phyloP scores from a whole-genome alignment of 2,113 vertebrate genomes.

The Dipodomys ordii region DNA sequence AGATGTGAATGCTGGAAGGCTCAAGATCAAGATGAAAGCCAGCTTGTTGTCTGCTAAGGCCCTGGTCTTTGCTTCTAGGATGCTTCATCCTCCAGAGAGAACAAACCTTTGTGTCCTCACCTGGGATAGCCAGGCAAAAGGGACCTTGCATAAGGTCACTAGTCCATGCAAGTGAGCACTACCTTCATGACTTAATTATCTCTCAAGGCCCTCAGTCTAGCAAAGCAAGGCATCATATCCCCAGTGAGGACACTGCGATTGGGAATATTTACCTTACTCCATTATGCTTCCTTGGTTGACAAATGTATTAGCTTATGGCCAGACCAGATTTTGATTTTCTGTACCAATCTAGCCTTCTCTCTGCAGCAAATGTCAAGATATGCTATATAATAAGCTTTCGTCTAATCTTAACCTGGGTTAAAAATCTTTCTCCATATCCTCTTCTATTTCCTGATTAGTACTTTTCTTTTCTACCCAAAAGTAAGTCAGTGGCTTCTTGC shows the following conservation, averaged over 20 bases:
- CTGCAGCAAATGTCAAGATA: not conserved
- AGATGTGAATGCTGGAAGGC: not conserved
- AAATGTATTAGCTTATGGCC: not conserved
- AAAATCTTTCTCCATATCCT: not conserved
- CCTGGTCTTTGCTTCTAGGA: not conserved
- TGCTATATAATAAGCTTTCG: not conserved
- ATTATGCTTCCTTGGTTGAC: not conserved
- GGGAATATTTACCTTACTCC: not conserved
- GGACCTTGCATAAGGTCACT: not conserved
- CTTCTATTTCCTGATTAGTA: not conserved
- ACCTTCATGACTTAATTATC: not conserved
- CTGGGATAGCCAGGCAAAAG: too few species aligned
- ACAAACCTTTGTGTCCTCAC: not conserved
- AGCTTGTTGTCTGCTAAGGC: not conserved
- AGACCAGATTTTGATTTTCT: not conserved
- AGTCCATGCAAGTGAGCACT: not conserved
- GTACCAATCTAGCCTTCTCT: not conserved
- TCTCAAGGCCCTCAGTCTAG: not conserved
- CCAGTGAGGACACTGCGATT: not conserved
- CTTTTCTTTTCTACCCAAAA: not conserved
- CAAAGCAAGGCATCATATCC: rapidly evolving
- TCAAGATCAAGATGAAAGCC: not conserved
- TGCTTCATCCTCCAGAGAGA: not conserved
- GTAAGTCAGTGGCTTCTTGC: not conserved
- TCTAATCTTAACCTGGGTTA: not conserved